A percentile compares a stretch with the other conserved stretches of the same genome.
These are phyloP conservation scores for Drosophila littoralis DNA, from an alignment of 1,140 invertebrate species.

Conservation along the genomic window DNA sequence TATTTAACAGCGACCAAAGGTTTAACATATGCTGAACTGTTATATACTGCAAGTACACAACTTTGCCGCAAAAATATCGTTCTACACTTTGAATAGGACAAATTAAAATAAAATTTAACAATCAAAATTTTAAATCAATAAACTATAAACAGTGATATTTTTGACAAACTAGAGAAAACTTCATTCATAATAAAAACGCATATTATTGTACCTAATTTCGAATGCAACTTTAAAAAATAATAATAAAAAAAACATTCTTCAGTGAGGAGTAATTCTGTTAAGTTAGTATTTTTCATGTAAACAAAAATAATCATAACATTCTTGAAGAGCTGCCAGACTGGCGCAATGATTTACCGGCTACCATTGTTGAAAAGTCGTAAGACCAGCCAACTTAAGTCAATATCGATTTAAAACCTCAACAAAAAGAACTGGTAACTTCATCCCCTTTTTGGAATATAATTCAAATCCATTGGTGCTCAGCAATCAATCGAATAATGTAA, in stretches of 20 bases:
- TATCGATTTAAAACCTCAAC: neutral
- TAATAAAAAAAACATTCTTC: neutral
- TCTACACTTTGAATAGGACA: neutral
- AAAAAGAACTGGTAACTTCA: neutral
- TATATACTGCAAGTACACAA: neutral
- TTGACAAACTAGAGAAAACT: too few species aligned
- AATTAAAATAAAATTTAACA: too few species aligned
- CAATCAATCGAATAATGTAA: neutral
- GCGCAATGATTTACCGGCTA: neutral
- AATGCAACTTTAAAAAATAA: neutral
- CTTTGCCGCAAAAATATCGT: neutral
- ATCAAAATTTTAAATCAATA: too few species aligned
- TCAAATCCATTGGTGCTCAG: neutral
- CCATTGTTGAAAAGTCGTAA: neutral
- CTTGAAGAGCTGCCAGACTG: neutral
- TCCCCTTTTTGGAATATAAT: neutral
- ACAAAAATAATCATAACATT: neutral
- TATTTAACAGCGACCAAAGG: slow-evolving; percentile 5
- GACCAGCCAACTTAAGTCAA: neutral
- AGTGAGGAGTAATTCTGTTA: neutral
- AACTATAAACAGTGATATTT: too few species aligned
- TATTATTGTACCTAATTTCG: neutral
- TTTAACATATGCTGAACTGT: slow-evolving; percentile 1
- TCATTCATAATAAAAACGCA: too few species aligned
- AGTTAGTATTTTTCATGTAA: neutral